phyloP scores from a whole-genome alignment of 2,888 invertebrate species.

The Perizoma flavofasciatum region DNA sequence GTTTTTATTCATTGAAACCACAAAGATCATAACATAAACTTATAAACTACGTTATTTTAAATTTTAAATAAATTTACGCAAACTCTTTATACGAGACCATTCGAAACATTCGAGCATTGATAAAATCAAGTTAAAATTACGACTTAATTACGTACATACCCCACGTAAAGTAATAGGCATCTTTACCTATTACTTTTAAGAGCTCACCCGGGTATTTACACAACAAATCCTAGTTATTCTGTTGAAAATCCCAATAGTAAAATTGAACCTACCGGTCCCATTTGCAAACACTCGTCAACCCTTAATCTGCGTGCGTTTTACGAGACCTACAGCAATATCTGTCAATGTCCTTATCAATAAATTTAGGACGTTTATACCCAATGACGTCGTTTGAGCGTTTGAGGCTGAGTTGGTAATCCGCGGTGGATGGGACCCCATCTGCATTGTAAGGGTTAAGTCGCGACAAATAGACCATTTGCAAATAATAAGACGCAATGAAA shows the following conservation, averaged over 20 bases:
- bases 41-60: no score
- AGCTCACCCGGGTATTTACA: slow-evolving; percentile 53
- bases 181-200: slow-evolving; percentile 39
- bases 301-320: slow-evolving; percentile 82
- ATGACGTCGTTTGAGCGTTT: slow-evolving; percentile 81
- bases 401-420: slow-evolving; percentile 75
- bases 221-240: slow-evolving; percentile 62
- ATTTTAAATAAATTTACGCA: no score
- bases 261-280: slow-evolving; percentile 67
- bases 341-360: slow-evolving; percentile 84
- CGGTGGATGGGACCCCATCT: slow-evolving; percentile 77
- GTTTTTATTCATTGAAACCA: no score
- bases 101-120: slow-evolving; percentile 1
- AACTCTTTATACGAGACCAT: no score
- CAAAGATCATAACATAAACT: no score
- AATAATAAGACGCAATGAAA: slow-evolving; percentile 84
- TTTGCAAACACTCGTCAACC: slow-evolving; percentile 76
- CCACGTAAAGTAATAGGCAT: slow-evolving; percentile 26
- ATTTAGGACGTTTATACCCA: slow-evolving; percentile 76
- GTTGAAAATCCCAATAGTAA: slow-evolving; percentile 58
- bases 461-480: slow-evolving; percentile 84
- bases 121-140: slow-evolving; percentile 36
- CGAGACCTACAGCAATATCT: slow-evolving; percentile 78
- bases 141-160: slow-evolving; percentile 26
- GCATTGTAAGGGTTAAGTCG: slow-evolving; percentile 81